Conservation (phyloP, 2,113 vertebrate genomes). For the Labeo rohita region DNA sequence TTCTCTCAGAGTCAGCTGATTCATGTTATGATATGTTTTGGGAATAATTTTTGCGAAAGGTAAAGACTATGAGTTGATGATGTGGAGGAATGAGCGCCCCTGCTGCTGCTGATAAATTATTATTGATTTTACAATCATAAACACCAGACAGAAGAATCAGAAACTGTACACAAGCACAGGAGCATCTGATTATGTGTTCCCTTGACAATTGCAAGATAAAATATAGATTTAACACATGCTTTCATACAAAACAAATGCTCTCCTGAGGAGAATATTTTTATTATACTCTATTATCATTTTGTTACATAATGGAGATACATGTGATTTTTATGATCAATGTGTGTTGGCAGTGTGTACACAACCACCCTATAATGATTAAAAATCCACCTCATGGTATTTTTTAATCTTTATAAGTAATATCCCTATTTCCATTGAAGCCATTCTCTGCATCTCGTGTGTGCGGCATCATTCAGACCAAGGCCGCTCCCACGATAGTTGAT, state of each 20-base stretch:
- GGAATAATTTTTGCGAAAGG: constrained; percentile 64
- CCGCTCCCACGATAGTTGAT: too few species aligned
- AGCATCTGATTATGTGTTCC: constrained; percentile 23
- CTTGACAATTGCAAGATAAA: constrained; percentile 1
- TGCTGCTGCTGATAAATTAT: constrained; percentile 63
- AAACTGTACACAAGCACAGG: not conserved
- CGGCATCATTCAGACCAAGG: too few species aligned
- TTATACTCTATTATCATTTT: not conserved
- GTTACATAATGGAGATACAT: not conserved
- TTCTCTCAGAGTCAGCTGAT: constrained; percentile 62
- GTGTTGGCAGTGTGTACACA: too few species aligned
- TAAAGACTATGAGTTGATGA: constrained; percentile 76
- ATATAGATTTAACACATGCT: not conserved
- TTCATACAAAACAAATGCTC: not conserved
- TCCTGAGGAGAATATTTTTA: not conserved
- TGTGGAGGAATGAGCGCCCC: constrained; percentile 69
- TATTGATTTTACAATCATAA: constrained; percentile 74
- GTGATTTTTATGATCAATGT: too few species aligned
- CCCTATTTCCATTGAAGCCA: too few species aligned
- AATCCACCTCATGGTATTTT: too few species aligned
- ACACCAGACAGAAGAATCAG: constrained; percentile 58
- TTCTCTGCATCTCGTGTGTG: too few species aligned
- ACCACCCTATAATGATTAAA: too few species aligned
- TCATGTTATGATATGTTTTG: constrained; percentile 62
- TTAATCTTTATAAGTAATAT: too few species aligned